phyloP scores from a whole-genome alignment of 1,140 invertebrate genomes.

The Leucophenga varia region DNA sequence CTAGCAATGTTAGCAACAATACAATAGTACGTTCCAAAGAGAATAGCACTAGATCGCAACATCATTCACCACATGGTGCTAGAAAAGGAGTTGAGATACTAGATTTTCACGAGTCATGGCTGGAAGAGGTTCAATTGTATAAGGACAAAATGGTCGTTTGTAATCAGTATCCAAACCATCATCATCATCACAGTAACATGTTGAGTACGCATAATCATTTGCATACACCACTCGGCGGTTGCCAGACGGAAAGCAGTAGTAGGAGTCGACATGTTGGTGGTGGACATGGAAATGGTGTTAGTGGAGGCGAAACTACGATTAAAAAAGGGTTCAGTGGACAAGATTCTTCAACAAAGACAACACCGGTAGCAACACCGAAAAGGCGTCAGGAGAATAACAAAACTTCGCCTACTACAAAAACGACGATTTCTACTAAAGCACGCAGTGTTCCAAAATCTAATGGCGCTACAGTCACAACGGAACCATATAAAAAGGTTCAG shows the following conservation, averaged over 20 bases:
- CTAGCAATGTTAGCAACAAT: constrained; percentile 1
- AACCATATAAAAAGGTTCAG: constrained; percentile 45
- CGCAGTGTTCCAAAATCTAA: constrained; percentile 15
- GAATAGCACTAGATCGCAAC: constrained; percentile 16
- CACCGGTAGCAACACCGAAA: too few species aligned
- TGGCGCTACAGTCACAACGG: constrained; percentile 23
- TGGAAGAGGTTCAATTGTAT: constrained; percentile 49
- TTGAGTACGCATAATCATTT: constrained; percentile 17
- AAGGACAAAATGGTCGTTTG: constrained; percentile 42
- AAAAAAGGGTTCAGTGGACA: too few species aligned
- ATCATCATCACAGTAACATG: constrained; percentile 20
- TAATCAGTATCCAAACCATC: constrained; percentile 37
- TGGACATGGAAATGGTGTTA: neutral
- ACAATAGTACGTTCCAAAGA: constrained; percentile 19
- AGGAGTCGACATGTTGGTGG: neutral
- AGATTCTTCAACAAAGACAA: too few species aligned
- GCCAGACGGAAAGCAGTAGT: neutral
- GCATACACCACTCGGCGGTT: constrained; percentile 3
- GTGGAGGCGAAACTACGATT: too few species aligned
- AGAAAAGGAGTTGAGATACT: constrained; percentile 48
- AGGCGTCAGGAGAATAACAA: too few species aligned
- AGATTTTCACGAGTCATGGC: constrained; percentile 53
- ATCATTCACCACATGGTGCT: constrained; percentile 11
- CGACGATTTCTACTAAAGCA: too few species aligned
- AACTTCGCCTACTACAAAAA: too few species aligned